These are phyloP conservation scores for Latrodectus elegans DNA, from an alignment of 2,888 invertebrate species.

Conservation along the genomic window DNA sequence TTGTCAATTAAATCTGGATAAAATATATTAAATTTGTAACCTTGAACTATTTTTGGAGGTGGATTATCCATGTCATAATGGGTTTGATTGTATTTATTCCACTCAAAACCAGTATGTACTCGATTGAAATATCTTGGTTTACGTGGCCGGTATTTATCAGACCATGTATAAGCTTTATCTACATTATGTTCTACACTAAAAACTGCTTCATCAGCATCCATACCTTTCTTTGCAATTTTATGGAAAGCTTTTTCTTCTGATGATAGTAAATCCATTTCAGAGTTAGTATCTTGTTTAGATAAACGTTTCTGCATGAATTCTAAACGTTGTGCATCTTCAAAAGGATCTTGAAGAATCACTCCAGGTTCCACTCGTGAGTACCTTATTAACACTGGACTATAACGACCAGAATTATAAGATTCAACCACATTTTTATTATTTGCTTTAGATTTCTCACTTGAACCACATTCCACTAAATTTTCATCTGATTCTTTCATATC, in stretches of 20 bases:
- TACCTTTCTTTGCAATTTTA: conserved; percentile 87
- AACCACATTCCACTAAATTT: background rate
- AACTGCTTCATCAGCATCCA: conserved; percentile 89
- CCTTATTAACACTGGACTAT: conserved; percentile 85
- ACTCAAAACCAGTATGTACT: conserved; percentile 96
- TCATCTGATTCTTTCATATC: background rate
- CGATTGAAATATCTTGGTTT: conserved; percentile 98
- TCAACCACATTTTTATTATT: conserved; percentile 77
- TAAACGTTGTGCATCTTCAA: conserved; percentile 84
- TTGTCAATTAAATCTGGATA: conserved; percentile 99
- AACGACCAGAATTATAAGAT: conserved; percentile 86
- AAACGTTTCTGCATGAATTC: conserved; percentile 83
- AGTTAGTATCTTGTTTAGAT: conserved; percentile 77
- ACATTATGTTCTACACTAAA: conserved; percentile 88
- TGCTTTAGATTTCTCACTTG: background rate
- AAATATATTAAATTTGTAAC: conserved; percentile 99
- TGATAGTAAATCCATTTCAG: conserved; percentile 74
- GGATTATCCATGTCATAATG: conserved; percentile 99
- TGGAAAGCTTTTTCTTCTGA: conserved; percentile 83
- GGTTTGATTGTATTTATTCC: conserved; percentile 99
- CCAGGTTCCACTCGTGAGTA: conserved; percentile 83
- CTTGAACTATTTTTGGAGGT: conserved; percentile 99
- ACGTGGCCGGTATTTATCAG: conserved; percentile 97
- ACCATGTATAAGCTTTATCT: conserved; percentile 93
- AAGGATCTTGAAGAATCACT: conserved; percentile 84